These are phyloP conservation scores for Bryconaethiops microstoma DNA, from an alignment of 2,797 vertebrate genomes.

Conservation along the genomic window DNA sequence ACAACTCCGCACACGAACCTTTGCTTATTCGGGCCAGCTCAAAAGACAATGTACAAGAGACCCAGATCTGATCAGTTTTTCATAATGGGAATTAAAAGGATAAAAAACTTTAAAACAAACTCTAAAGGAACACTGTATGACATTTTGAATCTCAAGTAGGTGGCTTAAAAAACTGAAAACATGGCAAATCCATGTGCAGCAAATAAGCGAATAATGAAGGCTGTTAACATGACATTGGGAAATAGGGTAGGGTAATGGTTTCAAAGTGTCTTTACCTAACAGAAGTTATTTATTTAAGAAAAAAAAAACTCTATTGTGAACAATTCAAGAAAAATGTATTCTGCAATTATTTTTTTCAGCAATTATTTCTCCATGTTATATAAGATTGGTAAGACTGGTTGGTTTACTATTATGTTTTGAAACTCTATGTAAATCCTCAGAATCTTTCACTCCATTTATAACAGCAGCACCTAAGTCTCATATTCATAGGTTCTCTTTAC, in stretches of 20 bases:
- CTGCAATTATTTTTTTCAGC: slow-evolving; percentile 90
- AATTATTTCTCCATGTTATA: slow-evolving; percentile 77
- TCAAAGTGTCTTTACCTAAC: slow-evolving; percentile 99
- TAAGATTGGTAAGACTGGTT: slow-evolving; percentile 72
- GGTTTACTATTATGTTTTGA: slow-evolving; percentile 87
- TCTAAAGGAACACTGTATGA: slow-evolving; percentile 65
- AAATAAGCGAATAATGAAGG: slow-evolving; percentile 77
- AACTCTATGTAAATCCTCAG: slow-evolving; percentile 82
- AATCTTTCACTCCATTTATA: slow-evolving; percentile 50
- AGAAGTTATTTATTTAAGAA: slow-evolving; percentile 99
- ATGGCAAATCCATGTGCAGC: slow-evolving; percentile 61
- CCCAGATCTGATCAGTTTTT: slow-evolving; percentile 92
- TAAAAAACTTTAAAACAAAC: slow-evolving; percentile 58
- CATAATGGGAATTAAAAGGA: slow-evolving; percentile 76
- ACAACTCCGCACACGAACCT: slow-evolving; percentile 99
- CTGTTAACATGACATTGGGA: slow-evolving; percentile 91
- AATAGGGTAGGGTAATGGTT: slow-evolving; percentile 98
- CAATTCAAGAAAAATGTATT: slow-evolving; percentile 96
- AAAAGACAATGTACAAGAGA: slow-evolving; percentile 99
- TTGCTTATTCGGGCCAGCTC: slow-evolving; percentile 99
- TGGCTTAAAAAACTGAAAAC: slow-evolving; percentile 60
- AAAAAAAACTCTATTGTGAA: slow-evolving; percentile 95
- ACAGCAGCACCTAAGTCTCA: slow-evolving; percentile 12
- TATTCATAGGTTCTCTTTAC: slow-evolving; percentile 46
- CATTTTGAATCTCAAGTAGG: slow-evolving; percentile 62